Evolutionary conservation across 2,888 invertebrate genomes (phyloP).

Genomic region (Hypercompe scribonia): DNA sequence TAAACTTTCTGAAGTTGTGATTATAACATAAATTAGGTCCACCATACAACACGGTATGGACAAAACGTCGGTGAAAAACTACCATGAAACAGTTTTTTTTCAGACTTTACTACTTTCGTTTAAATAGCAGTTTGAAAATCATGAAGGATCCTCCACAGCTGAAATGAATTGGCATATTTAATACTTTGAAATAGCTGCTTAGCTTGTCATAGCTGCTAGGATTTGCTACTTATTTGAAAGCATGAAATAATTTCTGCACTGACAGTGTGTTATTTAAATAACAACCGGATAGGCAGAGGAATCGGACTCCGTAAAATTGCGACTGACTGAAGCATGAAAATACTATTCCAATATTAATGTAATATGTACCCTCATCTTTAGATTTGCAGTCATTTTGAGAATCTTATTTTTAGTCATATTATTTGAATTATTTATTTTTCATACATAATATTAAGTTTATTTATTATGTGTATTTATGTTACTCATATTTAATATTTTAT

Average conservation of each 20-base stretch:
- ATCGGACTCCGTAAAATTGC: slow-evolving; percentile 24
- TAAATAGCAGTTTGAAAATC: not conserved
- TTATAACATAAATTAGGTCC: not conserved
- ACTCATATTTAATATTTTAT: slow-evolving; percentile 56
- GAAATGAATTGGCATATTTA: not conserved
- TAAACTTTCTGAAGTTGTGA: not conserved
- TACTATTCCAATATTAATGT: slow-evolving; percentile 42
- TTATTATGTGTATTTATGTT: slow-evolving; percentile 53
- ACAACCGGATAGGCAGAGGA: slow-evolving; percentile 29
- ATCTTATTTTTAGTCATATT: slow-evolving; percentile 39
- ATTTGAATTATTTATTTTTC: slow-evolving; percentile 33
- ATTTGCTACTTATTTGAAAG: slow-evolving; percentile 49
- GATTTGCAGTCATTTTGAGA: slow-evolving; percentile 47
- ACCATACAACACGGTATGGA: not conserved
- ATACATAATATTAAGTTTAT: slow-evolving; percentile 20
- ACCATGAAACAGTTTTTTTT: not conserved
- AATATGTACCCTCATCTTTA: slow-evolving; percentile 51
- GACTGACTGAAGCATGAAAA: slow-evolving; percentile 80
- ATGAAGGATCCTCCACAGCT: not conserved
- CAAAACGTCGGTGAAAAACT: not conserved
- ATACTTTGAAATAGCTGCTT: slow-evolving; percentile 35
- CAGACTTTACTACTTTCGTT: not conserved
- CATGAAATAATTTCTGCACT: slow-evolving; percentile 57
- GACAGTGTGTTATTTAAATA: slow-evolving; percentile 38
- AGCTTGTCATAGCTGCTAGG: slow-evolving; percentile 57